phyloP scores from a whole-genome alignment of 1,140 invertebrate species.

The Saccostrea glomerata region DNA sequence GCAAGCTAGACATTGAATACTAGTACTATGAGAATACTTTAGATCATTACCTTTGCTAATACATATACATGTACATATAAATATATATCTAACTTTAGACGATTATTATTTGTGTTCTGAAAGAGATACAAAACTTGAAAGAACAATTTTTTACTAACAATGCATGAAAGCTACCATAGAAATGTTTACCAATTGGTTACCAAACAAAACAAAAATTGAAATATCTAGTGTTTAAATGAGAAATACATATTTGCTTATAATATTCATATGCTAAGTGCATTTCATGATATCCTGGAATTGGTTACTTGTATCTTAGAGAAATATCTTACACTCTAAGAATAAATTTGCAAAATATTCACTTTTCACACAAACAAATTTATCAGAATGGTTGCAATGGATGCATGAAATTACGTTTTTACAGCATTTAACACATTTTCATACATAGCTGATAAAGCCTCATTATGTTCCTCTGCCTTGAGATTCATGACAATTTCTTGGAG shows the following conservation, averaged over 20 bases:
- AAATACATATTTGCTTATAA: background rate
- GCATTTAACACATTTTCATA: constrained; percentile 1
- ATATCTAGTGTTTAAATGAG: background rate
- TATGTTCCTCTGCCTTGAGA: background rate
- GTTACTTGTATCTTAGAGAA: constrained; percentile 1
- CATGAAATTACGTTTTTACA: background rate
- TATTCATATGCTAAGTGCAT: background rate
- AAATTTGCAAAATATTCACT: background rate
- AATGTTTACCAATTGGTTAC: background rate
- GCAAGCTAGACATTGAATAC: background rate
- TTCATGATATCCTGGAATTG: background rate
- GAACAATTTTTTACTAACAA: background rate
- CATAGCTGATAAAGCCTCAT: background rate
- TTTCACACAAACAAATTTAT: background rate
- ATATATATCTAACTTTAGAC: too few species aligned
- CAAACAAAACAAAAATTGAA: background rate
- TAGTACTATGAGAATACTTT: too few species aligned
- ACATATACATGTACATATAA: too few species aligned
- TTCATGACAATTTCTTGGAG: constrained; percentile 16
- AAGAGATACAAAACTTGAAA: too few species aligned
- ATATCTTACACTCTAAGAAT: too few species aligned
- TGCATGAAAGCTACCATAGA: background rate
- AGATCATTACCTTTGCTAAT: too few species aligned
- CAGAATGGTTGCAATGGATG: background rate
- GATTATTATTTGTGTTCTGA: too few species aligned